Conservation (phyloP, 1,140 invertebrate species). For the Drosophila mauritiana region DNA sequence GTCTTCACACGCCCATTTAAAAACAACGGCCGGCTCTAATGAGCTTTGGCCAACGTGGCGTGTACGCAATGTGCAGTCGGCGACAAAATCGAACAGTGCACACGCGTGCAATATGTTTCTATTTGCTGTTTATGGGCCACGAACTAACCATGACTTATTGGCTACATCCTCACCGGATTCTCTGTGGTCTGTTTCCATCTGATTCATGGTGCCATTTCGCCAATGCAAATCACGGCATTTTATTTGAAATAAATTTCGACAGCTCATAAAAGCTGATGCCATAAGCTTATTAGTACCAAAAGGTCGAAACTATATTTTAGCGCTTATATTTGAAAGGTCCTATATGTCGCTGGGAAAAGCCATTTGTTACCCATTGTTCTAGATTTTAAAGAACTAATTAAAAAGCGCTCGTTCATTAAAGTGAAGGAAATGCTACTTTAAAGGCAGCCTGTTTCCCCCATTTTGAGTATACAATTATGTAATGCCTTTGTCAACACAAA, state of each 20-base stretch:
- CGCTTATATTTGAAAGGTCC: no score
- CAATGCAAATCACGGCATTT: neutral
- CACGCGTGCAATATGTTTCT: constrained; percentile 21
- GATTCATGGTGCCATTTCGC: constrained; percentile 10
- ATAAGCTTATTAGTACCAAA: neutral
- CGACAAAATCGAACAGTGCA: constrained; percentile 13
- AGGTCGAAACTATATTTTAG: neutral
- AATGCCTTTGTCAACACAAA: constrained; percentile 16
- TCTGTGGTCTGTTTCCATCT: neutral
- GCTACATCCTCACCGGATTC: constrained; percentile 1
- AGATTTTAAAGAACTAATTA: neutral
- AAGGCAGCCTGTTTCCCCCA: neutral
- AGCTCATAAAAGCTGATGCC: neutral
- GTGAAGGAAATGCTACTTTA: neutral
- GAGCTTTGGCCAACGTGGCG: constrained; percentile 40
- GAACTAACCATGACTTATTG: constrained; percentile 41
- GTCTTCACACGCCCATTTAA: constrained; percentile 29
- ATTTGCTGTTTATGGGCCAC: constrained; percentile 34
- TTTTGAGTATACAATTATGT: constrained; percentile 32
- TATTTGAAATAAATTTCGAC: constrained; percentile 17
- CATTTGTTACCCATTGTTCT: no score
- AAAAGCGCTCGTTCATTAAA: neutral
- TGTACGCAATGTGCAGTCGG: constrained; percentile 29
- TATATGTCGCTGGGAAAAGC: no score
- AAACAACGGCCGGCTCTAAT: constrained; percentile 35